Evolutionary conservation across 2,113 vertebrate species (phyloP).

Genomic region (Oenanthe melanoleuca): DNA sequence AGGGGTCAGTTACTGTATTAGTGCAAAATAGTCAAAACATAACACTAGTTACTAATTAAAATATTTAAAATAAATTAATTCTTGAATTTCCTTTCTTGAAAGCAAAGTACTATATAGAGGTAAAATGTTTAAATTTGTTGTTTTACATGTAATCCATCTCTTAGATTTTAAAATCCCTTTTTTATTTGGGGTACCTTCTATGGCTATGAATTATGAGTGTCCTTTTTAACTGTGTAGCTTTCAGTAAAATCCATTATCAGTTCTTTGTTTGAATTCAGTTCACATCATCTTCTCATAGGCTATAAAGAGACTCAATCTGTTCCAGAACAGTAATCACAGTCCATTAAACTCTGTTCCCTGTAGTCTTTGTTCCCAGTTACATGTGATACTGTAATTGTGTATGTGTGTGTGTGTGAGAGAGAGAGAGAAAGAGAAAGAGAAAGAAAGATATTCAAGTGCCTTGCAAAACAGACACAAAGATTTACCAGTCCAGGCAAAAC

Average conservation of each 20-base stretch:
- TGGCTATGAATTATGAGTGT: constrained; percentile 63
- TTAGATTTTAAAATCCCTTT: constrained; percentile 42
- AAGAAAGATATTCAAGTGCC: constrained; percentile 27
- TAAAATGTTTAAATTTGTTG: neutral
- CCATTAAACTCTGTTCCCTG: constrained; percentile 88
- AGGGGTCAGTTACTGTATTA: neutral
- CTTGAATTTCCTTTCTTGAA: neutral
- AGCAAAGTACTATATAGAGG: neutral
- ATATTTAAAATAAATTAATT: neutral
- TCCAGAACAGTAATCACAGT: constrained; percentile 90
- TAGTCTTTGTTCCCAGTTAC: constrained; percentile 84
- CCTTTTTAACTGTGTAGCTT: constrained; percentile 52
- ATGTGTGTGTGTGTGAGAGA: neutral
- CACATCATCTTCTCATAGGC: constrained; percentile 83
- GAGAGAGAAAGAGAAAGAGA: neutral
- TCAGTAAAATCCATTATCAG: constrained; percentile 78
- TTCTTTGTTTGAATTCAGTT: constrained; percentile 85
- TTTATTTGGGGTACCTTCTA: constrained; percentile 27
- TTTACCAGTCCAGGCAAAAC: constrained; percentile 9
- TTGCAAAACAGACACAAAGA: constrained; percentile 15
- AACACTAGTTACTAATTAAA: neutral
- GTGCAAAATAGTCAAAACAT: neutral
- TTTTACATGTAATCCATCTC: neutral
- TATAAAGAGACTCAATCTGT: constrained; percentile 87
- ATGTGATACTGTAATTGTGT: constrained; percentile 68